Base-by-base conservation (phyloP, 2,113 vertebrate genomes). In the Seriola rivoliana region DNA sequence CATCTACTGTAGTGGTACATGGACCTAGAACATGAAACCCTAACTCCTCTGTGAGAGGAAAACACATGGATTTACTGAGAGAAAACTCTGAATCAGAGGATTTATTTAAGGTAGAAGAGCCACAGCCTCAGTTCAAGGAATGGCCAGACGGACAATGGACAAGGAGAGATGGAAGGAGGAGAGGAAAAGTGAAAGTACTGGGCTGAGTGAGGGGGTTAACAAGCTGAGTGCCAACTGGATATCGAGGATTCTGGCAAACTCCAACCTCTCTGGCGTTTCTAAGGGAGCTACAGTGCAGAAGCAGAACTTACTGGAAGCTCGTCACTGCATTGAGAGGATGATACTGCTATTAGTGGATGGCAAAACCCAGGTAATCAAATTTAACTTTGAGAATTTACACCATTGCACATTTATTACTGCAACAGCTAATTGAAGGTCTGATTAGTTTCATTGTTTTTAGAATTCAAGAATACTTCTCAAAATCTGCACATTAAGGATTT, bases 201-300 rank as follows among this genome's bases (percentile, higher is more conserved):
- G 80, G 77, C 59, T 63, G 81, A 67, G 75, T 70, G 73, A 84
- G 25, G 63, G 85, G 78, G 62, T 58, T 71, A 70, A 60, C 69
- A 75, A 36, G 52, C 64, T 32, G 75, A 82, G 68, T 46, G 67
- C 84, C 75, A 70, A 69, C 58, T 93, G 89, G 88, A 92, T 23
- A 21, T 65, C 34, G 82, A 90, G 80, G 83, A 79, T 82, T 89
- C 78, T 88, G 88, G 86, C 87, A 87, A 90, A 85, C 88, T 81
- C 71, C 78, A 82, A 58, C 7, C 71, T 85, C 77, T 74, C 46
- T 63, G 62, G 64, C 0, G 89, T 93, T 89, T 80, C 93, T 78
- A 92, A 63, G 90, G 93, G 84, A 77, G 90, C 89, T 1, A n/a
- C 55, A 68, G 36, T 23, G 77, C 42, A 57, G 71, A 62, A 32